A percentile compares a stretch with the other conserved stretches of the same genome.
Conservation (phyloP, 2,888 invertebrate species). For the Ernsta delagoae region DNA sequence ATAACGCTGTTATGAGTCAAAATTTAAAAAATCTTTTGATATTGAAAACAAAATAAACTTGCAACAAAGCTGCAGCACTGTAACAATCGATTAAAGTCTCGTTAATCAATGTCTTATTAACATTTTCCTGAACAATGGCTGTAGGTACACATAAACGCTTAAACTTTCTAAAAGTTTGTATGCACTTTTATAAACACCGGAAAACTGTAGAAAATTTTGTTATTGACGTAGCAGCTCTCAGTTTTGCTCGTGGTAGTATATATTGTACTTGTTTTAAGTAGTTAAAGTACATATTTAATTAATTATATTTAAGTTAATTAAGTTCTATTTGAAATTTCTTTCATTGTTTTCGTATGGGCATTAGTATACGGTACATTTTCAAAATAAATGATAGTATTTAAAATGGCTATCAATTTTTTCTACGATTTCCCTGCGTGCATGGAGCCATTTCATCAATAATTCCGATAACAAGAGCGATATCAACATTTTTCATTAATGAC, state of each 20-base stretch:
- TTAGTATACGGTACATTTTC: no score
- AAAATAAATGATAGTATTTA: no score
- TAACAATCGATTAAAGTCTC: constrained; percentile 33
- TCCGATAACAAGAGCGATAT: neutral
- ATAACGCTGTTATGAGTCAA: neutral
- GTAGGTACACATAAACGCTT: constrained; percentile 4
- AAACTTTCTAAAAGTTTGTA: constrained; percentile 4
- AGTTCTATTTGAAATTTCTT: no score
- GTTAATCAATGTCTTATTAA: constrained; percentile 33
- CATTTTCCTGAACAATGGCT: constrained; percentile 19
- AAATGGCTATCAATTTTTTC: neutral
- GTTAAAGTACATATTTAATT: no score
- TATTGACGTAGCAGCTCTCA: no score
- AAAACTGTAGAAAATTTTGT: no score
- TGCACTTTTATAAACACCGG: neutral
- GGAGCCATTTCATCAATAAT: neutral
- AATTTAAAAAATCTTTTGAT: neutral
- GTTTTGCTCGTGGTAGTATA: no score
- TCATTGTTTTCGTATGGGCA: no score
- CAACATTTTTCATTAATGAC: constrained; percentile 20
- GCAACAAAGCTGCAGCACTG: constrained; percentile 26
- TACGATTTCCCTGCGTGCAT: neutral
- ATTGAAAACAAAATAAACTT: constrained; percentile 3
- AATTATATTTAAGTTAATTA: no score
- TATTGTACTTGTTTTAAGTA: no score